Conservation (phyloP, 2,113 vertebrate genomes). For the Leucopsar rothschildi region DNA sequence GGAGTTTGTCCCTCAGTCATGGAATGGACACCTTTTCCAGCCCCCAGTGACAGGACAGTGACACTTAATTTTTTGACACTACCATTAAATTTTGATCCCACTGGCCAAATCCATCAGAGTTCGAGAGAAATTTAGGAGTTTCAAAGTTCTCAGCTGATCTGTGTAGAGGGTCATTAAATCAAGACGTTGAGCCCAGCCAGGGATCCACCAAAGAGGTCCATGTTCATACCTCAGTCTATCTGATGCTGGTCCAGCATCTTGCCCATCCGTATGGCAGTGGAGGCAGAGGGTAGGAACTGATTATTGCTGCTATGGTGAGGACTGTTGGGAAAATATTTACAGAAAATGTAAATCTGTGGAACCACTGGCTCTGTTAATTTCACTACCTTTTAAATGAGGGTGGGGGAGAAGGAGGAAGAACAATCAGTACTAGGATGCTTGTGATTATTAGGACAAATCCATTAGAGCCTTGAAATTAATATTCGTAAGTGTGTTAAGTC, state of each 20-base stretch:
- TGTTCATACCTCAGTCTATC: rapidly evolving
- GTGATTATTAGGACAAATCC: not conserved
- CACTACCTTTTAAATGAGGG: not conserved
- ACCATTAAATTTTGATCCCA: not conserved
- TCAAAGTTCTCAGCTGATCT: not conserved
- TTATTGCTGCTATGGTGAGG: not conserved
- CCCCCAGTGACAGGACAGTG: not conserved
- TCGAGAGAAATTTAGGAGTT: not conserved
- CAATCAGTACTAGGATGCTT: not conserved
- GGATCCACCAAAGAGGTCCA: not conserved
- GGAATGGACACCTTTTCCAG: not conserved
- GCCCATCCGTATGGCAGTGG: not conserved
- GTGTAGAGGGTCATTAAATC: not conserved
- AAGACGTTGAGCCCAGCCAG: not conserved
- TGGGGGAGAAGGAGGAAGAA: not conserved
- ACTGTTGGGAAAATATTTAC: not conserved
- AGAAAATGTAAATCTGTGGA: not conserved
- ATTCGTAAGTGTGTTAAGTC: not conserved
- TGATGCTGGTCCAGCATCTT: not conserved
- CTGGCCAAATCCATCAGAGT: not conserved
- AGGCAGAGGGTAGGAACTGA: not conserved
- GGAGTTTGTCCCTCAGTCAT: not conserved
- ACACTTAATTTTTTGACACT: not conserved
- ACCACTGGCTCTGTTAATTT: not conserved
- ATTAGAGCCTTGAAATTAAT: not conserved